Evolutionary conservation across 2,888 invertebrate genomes (phyloP), one percentile per base, ranked within the genome.

Genomic region (Ophion costatus): DNA sequence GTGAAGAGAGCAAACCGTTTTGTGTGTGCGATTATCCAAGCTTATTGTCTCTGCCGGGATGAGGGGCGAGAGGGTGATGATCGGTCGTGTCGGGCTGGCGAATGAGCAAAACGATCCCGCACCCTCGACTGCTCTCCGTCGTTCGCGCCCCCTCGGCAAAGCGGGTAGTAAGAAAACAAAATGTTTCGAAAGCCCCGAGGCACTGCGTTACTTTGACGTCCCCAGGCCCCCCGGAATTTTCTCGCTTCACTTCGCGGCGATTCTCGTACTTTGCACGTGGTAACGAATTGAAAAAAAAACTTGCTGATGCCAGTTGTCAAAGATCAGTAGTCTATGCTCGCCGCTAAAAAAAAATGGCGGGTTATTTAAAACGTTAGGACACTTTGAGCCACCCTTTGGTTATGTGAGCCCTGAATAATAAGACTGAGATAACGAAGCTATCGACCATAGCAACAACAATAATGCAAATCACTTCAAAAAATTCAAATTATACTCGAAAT

Each of bases 1-100:
- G 91, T 92, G 91, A 93, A 92, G 90, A 91, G 90, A 92, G 90
- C 91, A 91, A 93, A 93, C 93, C 92, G 92, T 91, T 92, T 91
- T 89, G 87, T 88, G 90, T 91, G 91, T 88, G 90, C 91, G 91
- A 92, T 92, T 92, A 92, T 92, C 89, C 90, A 83, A 89, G 89
- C 88, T 89, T 88, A 89, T 88, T 89, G 90, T 90, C 88, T 88
- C 89, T 83, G 71, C 69, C 66, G 51, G 64, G 14, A 70, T 20
- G 63, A 45, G 67, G 42, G 33, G 63, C 57, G 75, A 33, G 70
- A 33, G 84, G 45, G 74, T 57, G 33, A n/a, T 29, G 78, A 66
- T 77, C 61, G 61, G 45, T 20, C 77, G 70, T 82, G 51, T 83
- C 80, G 66, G 45, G 22, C 42, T 42, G 61, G 75, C 29, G 84